Evolutionary conservation across 2,113 vertebrate species (phyloP), one percentile per base, ranked within the genome.

Genomic region (Apeltes quadracus): DNA sequence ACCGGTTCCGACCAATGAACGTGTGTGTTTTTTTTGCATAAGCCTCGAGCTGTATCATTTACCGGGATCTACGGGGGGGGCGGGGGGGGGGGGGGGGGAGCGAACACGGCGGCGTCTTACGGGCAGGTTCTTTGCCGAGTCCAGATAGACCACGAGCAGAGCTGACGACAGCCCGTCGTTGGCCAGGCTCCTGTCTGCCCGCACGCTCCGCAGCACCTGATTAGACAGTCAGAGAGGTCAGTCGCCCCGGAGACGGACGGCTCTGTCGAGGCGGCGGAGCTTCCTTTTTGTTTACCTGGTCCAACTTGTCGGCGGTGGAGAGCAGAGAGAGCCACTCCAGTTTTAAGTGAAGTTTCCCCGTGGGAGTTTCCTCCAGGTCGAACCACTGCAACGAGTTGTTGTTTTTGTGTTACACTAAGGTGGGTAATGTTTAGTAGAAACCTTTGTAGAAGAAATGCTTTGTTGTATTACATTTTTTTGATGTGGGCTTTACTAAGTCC

Each of bases 291-390:
- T 57, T 46, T 93, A 99, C 98, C 96, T 98, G 93, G 72, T 97
- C 94, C 38, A 99, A 87, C 84, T 92, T 94, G 5, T 95, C 93
- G 32, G 95, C 87, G 11, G 92, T 93, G 55, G 96, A 90, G 87
- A 94, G 86, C 85, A 97, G 91, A 44, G 95, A 95, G 61, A 99
- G 95, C 97, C 97, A 99, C 87, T 99, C 97, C 56, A 99, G 92
- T 78, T 95, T 97, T 79, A 99, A 86, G 89, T 98, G 97, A 29
- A 99, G 93, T 88, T 97, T 98, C 73, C 97, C 98, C 68, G 93
- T 95, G 34, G 93, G 89, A 2, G 95, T 93, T 77, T 99, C 98
- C 41, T 99, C 97, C 87, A 99, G 92, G 75, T 94, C 75, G 78
- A 99, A 99, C 98, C 98, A 99, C 98, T 99, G 76, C 9, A 72